Percentiles rank a stretch among this genome's conserved stretches.
Evolutionary conservation across 2,113 vertebrate genomes (phyloP).

Genomic region (Dipodomys stephensi): DNA sequence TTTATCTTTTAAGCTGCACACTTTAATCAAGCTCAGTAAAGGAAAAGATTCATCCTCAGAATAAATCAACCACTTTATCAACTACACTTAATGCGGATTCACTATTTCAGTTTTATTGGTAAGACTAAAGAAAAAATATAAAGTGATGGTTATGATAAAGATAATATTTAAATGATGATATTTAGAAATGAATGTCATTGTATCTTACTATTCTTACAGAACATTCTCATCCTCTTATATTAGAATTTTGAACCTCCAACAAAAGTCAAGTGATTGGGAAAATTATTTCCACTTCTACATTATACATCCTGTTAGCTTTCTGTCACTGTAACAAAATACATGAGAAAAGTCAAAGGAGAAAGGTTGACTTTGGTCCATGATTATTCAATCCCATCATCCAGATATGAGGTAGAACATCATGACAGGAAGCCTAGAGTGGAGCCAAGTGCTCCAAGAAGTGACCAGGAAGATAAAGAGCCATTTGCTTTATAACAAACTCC

Average conservation of each 20-base stretch:
- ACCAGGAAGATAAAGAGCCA: background rate
- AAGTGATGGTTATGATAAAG: conserved; percentile 38
- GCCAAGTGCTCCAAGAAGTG: background rate
- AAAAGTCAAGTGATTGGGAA: conserved; percentile 22
- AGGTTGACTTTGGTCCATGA: background rate
- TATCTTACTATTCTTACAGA: conserved; percentile 27
- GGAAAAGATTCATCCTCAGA: conserved; percentile 31
- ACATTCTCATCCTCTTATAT: conserved; percentile 15
- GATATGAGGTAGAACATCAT: background rate
- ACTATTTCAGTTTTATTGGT: conserved; percentile 38
- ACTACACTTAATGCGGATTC: conserved; percentile 24
- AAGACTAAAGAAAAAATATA: conserved; percentile 9
- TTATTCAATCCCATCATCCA: background rate
- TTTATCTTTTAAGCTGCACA: no score
- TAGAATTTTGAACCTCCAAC: conserved; percentile 38
- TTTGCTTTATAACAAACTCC: background rate
- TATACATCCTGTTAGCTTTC: background rate
- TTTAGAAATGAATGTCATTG: conserved; percentile 20
- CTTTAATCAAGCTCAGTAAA: conserved; percentile 68
- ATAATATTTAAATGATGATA: conserved; percentile 2
- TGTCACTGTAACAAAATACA: background rate
- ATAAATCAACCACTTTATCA: conserved; percentile 42
- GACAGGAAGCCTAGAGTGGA: background rate
- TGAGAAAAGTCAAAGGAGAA: background rate
- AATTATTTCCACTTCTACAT: conserved; percentile 36